Evolutionary conservation across 2,113 vertebrate species (phyloP), one percentile per base, ranked within the genome.

Genomic region (Vimba vimba): DNA sequence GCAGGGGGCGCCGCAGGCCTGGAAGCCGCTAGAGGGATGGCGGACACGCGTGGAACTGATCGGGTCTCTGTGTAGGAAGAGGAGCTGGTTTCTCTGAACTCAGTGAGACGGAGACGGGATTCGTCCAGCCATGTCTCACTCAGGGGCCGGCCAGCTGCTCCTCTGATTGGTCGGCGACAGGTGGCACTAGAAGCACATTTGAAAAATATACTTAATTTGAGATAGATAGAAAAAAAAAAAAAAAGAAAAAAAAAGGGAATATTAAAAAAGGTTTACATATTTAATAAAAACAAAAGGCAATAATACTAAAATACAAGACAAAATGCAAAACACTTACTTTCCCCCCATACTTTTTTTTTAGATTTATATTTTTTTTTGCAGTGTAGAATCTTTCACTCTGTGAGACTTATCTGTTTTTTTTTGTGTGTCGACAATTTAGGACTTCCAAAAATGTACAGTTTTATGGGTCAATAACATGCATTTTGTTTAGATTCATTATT

Each of bases 141-240:
- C 88, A 92, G 27, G 0, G 98, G 96, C 21, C 97, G 95, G 4
- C 96, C 96, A 7, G 97, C 97, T 13, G 98, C 97, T 86, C 97
- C 98, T 91, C 95, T 96, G 88, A 99, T 99, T 25, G 98, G 97
- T 85, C 94, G 95, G 83, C 97, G 96, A 89, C 97, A 98, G 88
- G 96, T 97, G 88, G 96, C 97, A 43, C 98, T 99, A 86, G 85
- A 89, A 91, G 33, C 19, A 33, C 50, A 55, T 19, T 77, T 30
- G 50, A 55, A 55, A 30, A 66, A 27, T 50, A 13, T 19, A 73
- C 3, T 17, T 43, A 45, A 30, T 5, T 71, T 2, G 19, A 23
- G 8, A 39, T 5, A 33, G 17, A 69, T 36, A n/a, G n/a, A n/a
- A n/a, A n/a, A 33, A 3, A 33, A 3, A 30, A 30, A 30, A 30